A percentile compares a stretch with the other conserved stretches of the same genome.
These are phyloP conservation scores for Epinotia demarniana DNA, from an alignment of 2,888 invertebrate genomes.

Conservation along the genomic window DNA sequence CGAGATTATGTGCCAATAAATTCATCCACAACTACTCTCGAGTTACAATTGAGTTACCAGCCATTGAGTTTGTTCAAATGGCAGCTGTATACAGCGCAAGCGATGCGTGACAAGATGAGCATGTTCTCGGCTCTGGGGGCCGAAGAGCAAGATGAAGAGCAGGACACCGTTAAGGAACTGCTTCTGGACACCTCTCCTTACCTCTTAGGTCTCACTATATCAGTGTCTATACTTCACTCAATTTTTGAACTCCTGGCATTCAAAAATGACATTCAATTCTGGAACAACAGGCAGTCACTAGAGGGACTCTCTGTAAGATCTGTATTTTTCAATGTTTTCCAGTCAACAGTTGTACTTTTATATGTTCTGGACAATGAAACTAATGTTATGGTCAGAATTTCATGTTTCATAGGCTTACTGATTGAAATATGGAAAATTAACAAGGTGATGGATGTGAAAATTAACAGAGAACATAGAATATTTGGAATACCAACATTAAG, in stretches of 20 bases:
- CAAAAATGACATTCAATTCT: conserved; percentile 99
- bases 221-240: conserved; percentile 97
- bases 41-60: conserved; percentile 90
- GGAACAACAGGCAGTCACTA: conserved; percentile 98
- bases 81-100: conserved; percentile 99
- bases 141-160: conserved; percentile 94
- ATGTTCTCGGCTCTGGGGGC: conserved; percentile 86
- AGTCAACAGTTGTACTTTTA: conserved; percentile 96
- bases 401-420: conserved; percentile 96
- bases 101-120: conserved; percentile 95
- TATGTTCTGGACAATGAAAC: conserved; percentile 99
- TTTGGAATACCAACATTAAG: conserved; percentile 92
- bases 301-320: conserved; percentile 99
- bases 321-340: conserved; percentile 99
- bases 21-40: conserved; percentile 89
- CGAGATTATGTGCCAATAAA: conserved; percentile 97
- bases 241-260: conserved; percentile 99
- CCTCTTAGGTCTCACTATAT: conserved; percentile 94
- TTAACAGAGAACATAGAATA: conserved; percentile 89
- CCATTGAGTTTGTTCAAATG: conserved; percentile 98
- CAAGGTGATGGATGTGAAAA: conserved; percentile 93
- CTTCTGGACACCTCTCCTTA: conserved; percentile 98
- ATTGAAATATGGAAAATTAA: conserved; percentile 99
- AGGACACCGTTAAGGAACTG: conserved; percentile 96
- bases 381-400: conserved; percentile 97